These are phyloP conservation scores for Sminthurides bifidus DNA, from an alignment of 1,140 invertebrate species.

Conservation along the genomic window DNA sequence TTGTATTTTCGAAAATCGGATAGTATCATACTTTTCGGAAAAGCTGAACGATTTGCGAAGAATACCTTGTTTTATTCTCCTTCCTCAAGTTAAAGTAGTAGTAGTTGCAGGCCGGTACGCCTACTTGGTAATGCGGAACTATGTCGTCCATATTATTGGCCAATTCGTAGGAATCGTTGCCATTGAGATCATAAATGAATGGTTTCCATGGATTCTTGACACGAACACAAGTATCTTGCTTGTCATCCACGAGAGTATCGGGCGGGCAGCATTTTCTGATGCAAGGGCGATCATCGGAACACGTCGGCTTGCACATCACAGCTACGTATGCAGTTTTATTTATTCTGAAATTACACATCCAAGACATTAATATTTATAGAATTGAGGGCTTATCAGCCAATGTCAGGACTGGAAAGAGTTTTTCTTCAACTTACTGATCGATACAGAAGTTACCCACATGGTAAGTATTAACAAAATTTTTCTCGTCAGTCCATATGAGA, in stretches of 20 bases:
- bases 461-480: conserved; percentile 13
- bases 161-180: not conserved
- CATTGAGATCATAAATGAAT: conserved; percentile 5
- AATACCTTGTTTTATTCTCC: conserved; percentile 12
- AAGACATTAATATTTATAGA: not conserved
- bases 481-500: conserved; percentile 20
- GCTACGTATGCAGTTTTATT: conserved; percentile 24
- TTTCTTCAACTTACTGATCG: conserved; percentile 19
- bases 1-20: too few relatives aligned
- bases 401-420: not conserved
- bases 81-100: conserved; percentile 9
- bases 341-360: conserved; percentile 11
- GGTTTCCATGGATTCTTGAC: conserved; percentile 19
- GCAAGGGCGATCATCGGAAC: conserved; percentile 22
- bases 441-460: conserved; percentile 24
- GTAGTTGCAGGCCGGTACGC: conserved; percentile 14
- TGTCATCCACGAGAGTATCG: conserved; percentile 11
- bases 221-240: conserved; percentile 12
- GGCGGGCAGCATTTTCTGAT: conserved; percentile 28
- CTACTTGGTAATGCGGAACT: conserved; percentile 14
- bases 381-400: not conserved
- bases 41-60: not conserved
- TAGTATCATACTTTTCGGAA: not conserved
- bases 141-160: not conserved
- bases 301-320: conserved; percentile 23